phyloP scores from a whole-genome alignment of 2,888 invertebrate species.

The Patella depressa region DNA sequence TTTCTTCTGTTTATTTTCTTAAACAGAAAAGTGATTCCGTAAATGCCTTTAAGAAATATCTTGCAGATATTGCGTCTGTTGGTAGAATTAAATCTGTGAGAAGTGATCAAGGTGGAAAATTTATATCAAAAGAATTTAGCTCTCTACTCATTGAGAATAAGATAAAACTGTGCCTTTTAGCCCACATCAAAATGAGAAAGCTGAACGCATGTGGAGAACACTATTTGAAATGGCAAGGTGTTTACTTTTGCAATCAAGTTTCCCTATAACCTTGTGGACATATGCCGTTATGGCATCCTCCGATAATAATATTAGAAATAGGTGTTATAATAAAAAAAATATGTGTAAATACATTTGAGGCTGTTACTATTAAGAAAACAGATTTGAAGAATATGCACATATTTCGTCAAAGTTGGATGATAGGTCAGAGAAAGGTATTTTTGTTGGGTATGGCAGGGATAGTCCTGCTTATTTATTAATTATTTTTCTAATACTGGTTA shows the following conservation, averaged over 20 bases:
- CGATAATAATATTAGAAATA: slow-evolving; percentile 34
- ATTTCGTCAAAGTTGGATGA: slow-evolving; percentile 19
- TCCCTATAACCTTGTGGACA: slow-evolving; percentile 36
- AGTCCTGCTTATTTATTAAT: slow-evolving; percentile 31
- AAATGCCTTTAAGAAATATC: slow-evolving; percentile 25
- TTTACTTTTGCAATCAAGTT: slow-evolving; percentile 25
- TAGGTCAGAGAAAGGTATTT: slow-evolving; percentile 16
- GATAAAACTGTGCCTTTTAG: slow-evolving; percentile 30
- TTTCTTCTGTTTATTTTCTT: slow-evolving; percentile 31
- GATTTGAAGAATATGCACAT: slow-evolving; percentile 16
- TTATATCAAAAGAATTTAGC: slow-evolving; percentile 14
- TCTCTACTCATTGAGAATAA: slow-evolving; percentile 16
- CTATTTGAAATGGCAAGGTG: slow-evolving; percentile 39
- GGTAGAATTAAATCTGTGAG: slow-evolving; percentile 17
- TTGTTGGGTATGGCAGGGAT: slow-evolving; percentile 33
- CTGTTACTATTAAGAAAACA: slow-evolving; percentile 20
- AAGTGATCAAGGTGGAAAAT: slow-evolving; percentile 17
- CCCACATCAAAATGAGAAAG: slow-evolving; percentile 37
- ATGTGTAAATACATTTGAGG: slow-evolving; percentile 25
- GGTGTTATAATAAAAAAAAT: slow-evolving; percentile 27
- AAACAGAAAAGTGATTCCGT: slow-evolving; percentile 30
- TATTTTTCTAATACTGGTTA: slow-evolving; percentile 27
- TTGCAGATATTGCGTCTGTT: slow-evolving; percentile 27
- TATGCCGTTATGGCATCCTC: slow-evolving; percentile 34
- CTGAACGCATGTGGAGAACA: slow-evolving; percentile 33